Evolutionary conservation across 2,888 invertebrate genomes (phyloP).

Genomic region (Chymomyza procnemis): DNA sequence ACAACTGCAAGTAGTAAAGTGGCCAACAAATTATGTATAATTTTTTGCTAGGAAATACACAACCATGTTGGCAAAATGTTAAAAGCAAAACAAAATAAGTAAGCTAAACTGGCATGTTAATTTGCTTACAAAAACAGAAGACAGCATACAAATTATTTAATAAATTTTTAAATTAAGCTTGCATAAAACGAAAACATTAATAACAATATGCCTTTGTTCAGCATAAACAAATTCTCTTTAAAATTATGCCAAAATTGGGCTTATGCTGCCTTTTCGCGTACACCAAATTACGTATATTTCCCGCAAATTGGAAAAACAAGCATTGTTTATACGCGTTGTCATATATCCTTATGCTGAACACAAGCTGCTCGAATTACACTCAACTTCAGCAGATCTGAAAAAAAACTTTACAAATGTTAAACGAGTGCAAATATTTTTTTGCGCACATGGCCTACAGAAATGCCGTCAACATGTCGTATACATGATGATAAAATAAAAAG

Average conservation of each 20-base stretch:
- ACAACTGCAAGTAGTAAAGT: too few relatives aligned
- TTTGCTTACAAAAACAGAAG: too few relatives aligned
- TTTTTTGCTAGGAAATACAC: too few relatives aligned
- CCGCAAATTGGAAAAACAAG: background rate
- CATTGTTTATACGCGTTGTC: background rate
- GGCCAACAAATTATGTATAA: too few relatives aligned
- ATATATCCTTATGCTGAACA: background rate
- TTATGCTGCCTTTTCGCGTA: background rate
- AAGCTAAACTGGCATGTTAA: too few relatives aligned
- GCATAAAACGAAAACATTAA: background rate
- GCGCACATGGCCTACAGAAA: slow-evolving; percentile 15
- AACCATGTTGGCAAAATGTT: too few relatives aligned
- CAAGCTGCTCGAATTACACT: background rate
- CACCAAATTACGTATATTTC: background rate
- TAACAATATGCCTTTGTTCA: background rate
- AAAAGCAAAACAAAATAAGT: too few relatives aligned
- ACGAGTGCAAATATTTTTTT: slow-evolving; percentile 7
- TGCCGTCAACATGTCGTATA: slow-evolving; percentile 50
- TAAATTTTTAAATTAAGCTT: background rate
- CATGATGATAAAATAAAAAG: slow-evolving; percentile 26
- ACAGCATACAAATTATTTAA: background rate
- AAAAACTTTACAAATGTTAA: slow-evolving; percentile 27
- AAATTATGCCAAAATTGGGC: background rate
- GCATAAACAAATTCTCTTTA: background rate
- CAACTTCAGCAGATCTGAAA: background rate